Base-by-base conservation (phyloP, 2,797 vertebrate species). In the Sternotherus odoratus region DNA sequence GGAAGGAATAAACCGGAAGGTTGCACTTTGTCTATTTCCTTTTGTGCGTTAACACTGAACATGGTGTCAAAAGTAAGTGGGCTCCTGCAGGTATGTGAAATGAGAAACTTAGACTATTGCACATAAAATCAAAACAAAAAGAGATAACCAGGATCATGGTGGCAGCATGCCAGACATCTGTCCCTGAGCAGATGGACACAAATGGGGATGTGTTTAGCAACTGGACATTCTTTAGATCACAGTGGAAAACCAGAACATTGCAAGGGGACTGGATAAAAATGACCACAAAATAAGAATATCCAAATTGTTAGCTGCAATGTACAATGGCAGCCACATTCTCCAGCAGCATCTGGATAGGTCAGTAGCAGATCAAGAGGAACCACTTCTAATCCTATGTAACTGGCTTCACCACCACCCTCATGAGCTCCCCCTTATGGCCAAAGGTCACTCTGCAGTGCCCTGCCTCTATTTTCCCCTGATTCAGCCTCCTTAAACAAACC, bases 191-290 rank as follows among this genome's bases (percentile, higher is more conserved):
- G 57, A 82, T 86, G 8, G 49, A 93, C 49, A 74, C 69, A 77
- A 83, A 83, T 85, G 33, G 28, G 60, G 80, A 92, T 12, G 6
- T 86, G 74, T 85, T 93, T 39, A 95, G n/a, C 82, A 69, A 23
- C 19, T 69, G n/a, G 63, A 69, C 1, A 5, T 77, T 83, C 85
- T 92, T 92, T 30, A 75, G 6, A 15, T 83, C 88, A 78, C 86
- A 82, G n/a, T 48, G 87, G 87, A 92, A 75, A 94, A 66, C 81
- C 93, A 91, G 74, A 92, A 89, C 94, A 92, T 69, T 1, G 33
- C 21, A 79, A 2, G 63, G n/a, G 28, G 7, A 30, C 74, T 69
- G 50, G 13, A 3, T 51, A 91, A 77, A 57, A 82, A 12, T 10
- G 17, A 92, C 90, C 83, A 56, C 1, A 15, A 36, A 63, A 89